phyloP scores from a whole-genome alignment of 2,797 vertebrate genomes.

The Danio albolineatus region DNA sequence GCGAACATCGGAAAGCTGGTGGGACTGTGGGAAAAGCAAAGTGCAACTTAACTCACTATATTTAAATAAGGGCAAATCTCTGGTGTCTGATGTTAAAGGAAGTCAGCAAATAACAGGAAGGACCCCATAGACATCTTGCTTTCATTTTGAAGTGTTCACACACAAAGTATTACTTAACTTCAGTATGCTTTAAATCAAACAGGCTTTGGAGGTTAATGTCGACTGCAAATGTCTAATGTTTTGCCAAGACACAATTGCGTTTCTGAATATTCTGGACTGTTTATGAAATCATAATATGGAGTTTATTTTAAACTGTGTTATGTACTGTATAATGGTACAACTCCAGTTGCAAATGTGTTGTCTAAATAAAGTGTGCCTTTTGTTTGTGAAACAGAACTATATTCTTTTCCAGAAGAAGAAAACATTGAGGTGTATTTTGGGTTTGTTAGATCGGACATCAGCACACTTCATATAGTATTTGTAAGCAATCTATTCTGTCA shows the following conservation, averaged over 20 bases:
- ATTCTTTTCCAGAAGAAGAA: not conserved
- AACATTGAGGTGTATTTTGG: not conserved
- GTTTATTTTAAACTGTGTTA: not conserved
- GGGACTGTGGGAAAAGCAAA: slow-evolving; percentile 22
- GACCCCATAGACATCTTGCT: slow-evolving; percentile 3
- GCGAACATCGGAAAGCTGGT: slow-evolving; percentile 25
- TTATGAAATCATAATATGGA: not conserved
- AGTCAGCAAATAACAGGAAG: slow-evolving; percentile 50
- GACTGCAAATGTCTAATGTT: not conserved
- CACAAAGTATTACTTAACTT: slow-evolving; percentile 2
- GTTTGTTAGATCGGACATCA: not conserved
- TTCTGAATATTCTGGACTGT: not conserved
- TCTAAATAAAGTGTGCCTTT: slow-evolving; percentile 32
- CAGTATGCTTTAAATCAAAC: slow-evolving; percentile 3
- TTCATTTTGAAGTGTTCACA: slow-evolving; percentile 14
- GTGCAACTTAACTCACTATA: not conserved
- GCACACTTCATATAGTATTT: not conserved
- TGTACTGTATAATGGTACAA: not conserved
- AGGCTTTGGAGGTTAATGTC: not conserved
- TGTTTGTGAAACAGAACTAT: slow-evolving; percentile 1
- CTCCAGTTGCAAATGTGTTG: slow-evolving; percentile 9
- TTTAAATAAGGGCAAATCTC: slow-evolving; percentile 4
- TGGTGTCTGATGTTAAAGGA: not conserved
- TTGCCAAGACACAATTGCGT: not conserved
- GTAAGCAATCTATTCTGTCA: too few species aligned